These are phyloP conservation scores for Leiothrix lutea DNA, from an alignment of 2,113 vertebrate species.

Conservation along the genomic window DNA sequence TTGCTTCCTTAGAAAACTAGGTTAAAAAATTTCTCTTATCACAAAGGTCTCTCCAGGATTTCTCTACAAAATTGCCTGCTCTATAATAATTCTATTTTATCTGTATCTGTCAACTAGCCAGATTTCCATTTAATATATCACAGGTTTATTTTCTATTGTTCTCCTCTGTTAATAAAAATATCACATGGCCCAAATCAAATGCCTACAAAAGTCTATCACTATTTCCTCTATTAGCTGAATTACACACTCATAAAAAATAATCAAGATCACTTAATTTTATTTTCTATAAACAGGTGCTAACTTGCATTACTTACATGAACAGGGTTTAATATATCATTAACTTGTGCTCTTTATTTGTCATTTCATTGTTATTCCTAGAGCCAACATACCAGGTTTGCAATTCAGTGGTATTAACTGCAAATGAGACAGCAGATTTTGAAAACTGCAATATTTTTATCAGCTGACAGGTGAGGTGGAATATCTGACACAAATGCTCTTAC, in stretches of 20 bases:
- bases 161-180: background rate
- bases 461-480: background rate
- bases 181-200: background rate
- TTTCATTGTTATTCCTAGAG: background rate
- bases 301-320: background rate
- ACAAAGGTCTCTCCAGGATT: background rate
- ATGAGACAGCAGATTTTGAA: background rate
- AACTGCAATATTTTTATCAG: background rate
- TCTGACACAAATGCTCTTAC: background rate
- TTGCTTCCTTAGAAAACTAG: background rate
- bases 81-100: background rate
- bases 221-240: conserved; percentile 12
- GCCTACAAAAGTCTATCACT: background rate
- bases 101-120: background rate
- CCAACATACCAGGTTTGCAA: background rate
- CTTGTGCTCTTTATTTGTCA: background rate
- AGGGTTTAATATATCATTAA: background rate
- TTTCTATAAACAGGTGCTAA: conserved; percentile 2
- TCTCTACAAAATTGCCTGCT: background rate
- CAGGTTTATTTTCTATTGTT: background rate
- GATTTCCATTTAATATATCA: background rate
- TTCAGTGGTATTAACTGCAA: background rate
- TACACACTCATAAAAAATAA: background rate
- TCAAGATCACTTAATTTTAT: background rate
- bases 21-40: background rate